These are phyloP conservation scores for Onychorhynchus coronatus DNA, from an alignment of 2,113 vertebrate genomes.

Conservation along the genomic window DNA sequence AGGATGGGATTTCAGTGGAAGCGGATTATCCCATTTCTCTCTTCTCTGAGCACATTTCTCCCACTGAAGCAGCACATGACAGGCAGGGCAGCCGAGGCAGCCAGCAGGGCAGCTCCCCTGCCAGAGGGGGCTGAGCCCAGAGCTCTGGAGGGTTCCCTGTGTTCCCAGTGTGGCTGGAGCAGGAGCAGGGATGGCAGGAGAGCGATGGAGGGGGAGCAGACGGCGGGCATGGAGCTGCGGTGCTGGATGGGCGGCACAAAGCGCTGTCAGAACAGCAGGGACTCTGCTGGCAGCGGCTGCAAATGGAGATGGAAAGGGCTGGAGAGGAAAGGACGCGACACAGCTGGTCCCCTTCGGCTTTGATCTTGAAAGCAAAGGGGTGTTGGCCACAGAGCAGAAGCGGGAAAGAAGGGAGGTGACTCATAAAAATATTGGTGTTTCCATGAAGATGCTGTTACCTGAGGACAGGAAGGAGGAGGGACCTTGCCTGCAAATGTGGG, in stretches of 20 bases:
- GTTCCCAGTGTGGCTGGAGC: not conserved
- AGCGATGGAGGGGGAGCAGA: not conserved
- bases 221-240: rapidly evolving
- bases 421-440: conserved; percentile 53
- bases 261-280: conserved; percentile 41
- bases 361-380: conserved; percentile 24
- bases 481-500: not conserved
- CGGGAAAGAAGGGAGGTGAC: not conserved
- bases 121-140: not conserved
- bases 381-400: conserved; percentile 4
- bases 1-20: conserved; percentile 10
- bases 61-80: not conserved
- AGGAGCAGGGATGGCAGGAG: not conserved
- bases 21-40: not conserved
- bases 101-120: not conserved
- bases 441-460: conserved; percentile 64
- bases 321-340: conserved; percentile 28
- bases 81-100: not conserved
- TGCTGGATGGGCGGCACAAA: conserved; percentile 9
- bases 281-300: not conserved
- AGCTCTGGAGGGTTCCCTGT: not conserved
- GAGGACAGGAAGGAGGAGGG: conserved; percentile 48
- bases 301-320: conserved; percentile 47
- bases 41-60: not conserved
- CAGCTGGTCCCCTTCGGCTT: conserved; percentile 45